phyloP scores from a whole-genome alignment of 2,888 invertebrate genomes.

The Aplocera efformata region DNA sequence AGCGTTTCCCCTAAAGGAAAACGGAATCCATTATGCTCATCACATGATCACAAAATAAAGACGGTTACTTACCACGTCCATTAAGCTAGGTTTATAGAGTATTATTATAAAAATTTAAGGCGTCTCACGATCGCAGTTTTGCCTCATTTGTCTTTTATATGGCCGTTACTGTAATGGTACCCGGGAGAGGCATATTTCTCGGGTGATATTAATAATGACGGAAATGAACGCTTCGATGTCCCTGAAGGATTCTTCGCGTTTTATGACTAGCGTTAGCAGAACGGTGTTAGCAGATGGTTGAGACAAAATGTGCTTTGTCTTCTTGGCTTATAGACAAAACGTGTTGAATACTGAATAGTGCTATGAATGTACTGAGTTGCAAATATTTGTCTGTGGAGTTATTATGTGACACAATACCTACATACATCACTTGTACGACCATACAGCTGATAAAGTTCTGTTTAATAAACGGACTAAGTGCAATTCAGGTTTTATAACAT shows the following conservation, averaged over 20 bases:
- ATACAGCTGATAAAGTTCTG: too few relatives aligned
- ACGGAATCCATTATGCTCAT: too few relatives aligned
- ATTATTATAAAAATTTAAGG: constrained; percentile 45
- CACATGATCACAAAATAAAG: too few relatives aligned
- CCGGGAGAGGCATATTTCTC: constrained; percentile 48
- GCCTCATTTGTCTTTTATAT: constrained; percentile 59
- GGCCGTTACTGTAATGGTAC: constrained; percentile 54
- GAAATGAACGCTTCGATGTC: constrained; percentile 47
- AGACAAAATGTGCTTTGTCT: constrained; percentile 1
- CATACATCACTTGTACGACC: too few relatives aligned
- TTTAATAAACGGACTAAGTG: too few relatives aligned
- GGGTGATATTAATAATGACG: constrained; percentile 53
- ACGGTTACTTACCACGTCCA: constrained; percentile 13
- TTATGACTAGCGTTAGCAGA: constrained; percentile 27
- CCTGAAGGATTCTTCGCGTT: constrained; percentile 34
- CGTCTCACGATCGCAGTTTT: constrained; percentile 47
- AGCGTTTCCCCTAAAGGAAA: too few relatives aligned
- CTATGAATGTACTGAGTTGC: too few relatives aligned
- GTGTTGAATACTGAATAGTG: too few relatives aligned
- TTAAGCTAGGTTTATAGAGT: constrained; percentile 36
- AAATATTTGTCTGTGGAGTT: too few relatives aligned
- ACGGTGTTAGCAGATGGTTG: constrained; percentile 6
- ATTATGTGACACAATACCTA: too few relatives aligned
- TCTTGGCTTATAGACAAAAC: neutral
- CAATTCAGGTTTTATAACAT: too few relatives aligned